phyloP scores from a whole-genome alignment of 2,113 vertebrate genomes.

The Oceanites oceanicus region DNA sequence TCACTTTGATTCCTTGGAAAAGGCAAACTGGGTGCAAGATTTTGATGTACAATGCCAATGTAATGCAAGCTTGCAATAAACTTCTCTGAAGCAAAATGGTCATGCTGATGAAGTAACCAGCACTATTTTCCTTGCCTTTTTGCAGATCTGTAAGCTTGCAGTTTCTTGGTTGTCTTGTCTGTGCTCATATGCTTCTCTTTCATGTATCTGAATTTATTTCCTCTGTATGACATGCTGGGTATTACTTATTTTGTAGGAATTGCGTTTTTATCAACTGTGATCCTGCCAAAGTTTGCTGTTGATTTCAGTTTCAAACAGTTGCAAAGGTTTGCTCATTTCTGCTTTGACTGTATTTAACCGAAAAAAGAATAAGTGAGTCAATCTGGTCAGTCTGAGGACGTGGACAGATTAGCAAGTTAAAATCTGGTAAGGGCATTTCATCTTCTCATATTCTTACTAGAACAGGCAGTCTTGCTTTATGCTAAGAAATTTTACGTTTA shows the following conservation, averaged over 20 bases:
- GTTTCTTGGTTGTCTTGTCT: not conserved
- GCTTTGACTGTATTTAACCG: not conserved
- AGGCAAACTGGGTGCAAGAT: not conserved
- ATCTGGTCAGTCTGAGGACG: not conserved
- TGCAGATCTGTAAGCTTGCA: not conserved
- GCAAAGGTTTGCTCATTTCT: not conserved
- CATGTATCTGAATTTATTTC: constrained; percentile 43
- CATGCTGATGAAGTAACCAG: not conserved
- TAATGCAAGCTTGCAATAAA: not conserved
- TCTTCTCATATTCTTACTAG: not conserved
- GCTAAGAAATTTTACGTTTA: not conserved
- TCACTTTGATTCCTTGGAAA: not conserved
- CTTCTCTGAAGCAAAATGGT: not conserved
- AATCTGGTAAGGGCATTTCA: not conserved
- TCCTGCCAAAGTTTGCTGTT: constrained; percentile 26
- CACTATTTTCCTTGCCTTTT: not conserved
- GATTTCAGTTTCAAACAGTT: not conserved
- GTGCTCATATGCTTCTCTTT: not conserved
- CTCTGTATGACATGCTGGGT: not conserved
- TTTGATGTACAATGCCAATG: not conserved
- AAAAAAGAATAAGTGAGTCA: not conserved
- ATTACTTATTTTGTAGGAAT: constrained; percentile 31
- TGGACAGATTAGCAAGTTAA: not conserved
- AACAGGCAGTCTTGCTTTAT: not conserved
- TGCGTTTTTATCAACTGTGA: not conserved